phyloP scores from a whole-genome alignment of 2,113 vertebrate genomes.

The Isichthys henryi region DNA sequence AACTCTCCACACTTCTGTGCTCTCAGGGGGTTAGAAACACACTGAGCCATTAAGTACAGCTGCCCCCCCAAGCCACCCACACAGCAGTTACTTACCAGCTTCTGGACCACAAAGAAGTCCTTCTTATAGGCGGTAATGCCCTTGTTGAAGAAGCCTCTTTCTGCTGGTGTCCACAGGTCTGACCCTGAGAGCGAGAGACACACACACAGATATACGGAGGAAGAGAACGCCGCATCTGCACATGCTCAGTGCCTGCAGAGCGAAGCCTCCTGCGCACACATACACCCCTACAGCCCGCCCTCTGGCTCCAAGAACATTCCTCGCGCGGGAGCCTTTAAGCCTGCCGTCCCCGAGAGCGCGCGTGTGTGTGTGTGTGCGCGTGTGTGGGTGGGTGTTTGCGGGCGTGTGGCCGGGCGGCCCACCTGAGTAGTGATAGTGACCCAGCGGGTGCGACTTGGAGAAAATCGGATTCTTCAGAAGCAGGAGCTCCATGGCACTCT shows the following conservation, averaged over 20 bases:
- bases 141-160: conserved; percentile 91
- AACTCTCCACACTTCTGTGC: background rate
- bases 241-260: background rate
- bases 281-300: background rate
- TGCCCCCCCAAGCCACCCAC: no score
- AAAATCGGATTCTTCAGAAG: conserved; percentile 73
- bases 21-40: background rate
- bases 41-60: background rate
- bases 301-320: background rate
- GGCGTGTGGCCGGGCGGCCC: background rate
- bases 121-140: conserved; percentile 90
- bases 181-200: conserved; percentile 65
- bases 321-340: background rate
- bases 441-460: conserved; percentile 67
- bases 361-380: background rate
- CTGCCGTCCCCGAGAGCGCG: background rate
- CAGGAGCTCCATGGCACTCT: conserved; percentile 81
- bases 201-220: background rate
- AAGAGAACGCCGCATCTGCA: background rate
- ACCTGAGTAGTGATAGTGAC: conserved; percentile 95
- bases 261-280: background rate
- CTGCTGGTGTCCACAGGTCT: conserved; percentile 80
- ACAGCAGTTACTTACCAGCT: conserved; percentile 56
- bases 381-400: background rate
- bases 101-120: conserved; percentile 97